Evolutionary conservation across 2,888 invertebrate species (phyloP).

Genomic region (Seladonia tumulorum): DNA sequence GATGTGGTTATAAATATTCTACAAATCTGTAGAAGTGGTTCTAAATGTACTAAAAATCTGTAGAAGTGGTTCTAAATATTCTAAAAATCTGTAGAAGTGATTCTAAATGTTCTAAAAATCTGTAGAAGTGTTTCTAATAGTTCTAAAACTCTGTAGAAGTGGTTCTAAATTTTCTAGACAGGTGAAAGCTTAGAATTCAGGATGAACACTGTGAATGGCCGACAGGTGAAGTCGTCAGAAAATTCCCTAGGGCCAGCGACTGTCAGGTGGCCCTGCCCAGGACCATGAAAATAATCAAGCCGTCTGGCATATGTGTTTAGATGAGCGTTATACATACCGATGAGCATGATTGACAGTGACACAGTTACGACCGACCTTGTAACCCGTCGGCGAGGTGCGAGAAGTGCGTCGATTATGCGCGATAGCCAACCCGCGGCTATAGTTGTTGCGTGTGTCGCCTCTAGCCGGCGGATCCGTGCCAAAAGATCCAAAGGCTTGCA

Average conservation of each 20-base stretch:
- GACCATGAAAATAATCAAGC: conserved; percentile 76
- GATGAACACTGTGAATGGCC: background rate
- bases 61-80: no score
- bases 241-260: background rate
- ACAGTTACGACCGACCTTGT: conserved; percentile 80
- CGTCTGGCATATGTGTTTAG: conserved; percentile 77
- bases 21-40: no score
- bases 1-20: no score
- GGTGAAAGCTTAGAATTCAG: background rate
- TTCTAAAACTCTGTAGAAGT: no score
- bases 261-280: conserved; percentile 12
- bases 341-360: conserved; percentile 82
- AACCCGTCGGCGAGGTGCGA: conserved; percentile 66
- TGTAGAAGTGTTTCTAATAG: no score
- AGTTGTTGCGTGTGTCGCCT: conserved; percentile 50
- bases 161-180: background rate
- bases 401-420: conserved; percentile 70
- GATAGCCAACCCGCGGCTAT: conserved; percentile 37
- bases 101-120: no score
- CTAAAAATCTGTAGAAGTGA: no score
- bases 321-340: conserved; percentile 80
- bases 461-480: conserved; percentile 31
- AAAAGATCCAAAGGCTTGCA: conserved; percentile 41
- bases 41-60: no score
- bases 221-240: background rate